Evolutionary conservation across 2,888 invertebrate genomes (phyloP).

Genomic region (Drosophila tripunctata): DNA sequence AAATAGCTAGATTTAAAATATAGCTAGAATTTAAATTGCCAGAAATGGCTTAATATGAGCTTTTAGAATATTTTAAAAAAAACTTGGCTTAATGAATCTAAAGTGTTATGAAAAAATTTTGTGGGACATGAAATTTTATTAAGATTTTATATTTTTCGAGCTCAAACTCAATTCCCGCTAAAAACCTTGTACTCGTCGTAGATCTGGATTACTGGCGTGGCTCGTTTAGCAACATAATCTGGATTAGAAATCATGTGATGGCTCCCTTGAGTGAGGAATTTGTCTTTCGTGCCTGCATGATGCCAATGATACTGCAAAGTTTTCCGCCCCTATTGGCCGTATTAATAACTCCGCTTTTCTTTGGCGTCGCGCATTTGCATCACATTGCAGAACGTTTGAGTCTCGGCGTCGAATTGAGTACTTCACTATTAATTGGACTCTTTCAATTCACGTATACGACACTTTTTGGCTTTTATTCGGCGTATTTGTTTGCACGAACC

Average conservation of each 20-base stretch:
- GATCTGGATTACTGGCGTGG: constrained; percentile 90
- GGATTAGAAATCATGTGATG: constrained; percentile 95
- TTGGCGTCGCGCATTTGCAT: constrained; percentile 97
- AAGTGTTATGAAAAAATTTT: too few relatives aligned
- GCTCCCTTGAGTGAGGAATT: constrained; percentile 98
- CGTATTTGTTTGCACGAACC: constrained; percentile 95
- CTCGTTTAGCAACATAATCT: constrained; percentile 90
- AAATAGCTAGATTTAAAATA: too few relatives aligned
- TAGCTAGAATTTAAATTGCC: too few relatives aligned
- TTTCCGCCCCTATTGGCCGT: constrained; percentile 90
- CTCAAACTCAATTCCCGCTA: neutral
- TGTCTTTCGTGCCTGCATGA: constrained; percentile 97
- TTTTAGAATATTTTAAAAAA: too few relatives aligned
- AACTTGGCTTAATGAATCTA: too few relatives aligned
- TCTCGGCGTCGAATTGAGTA: constrained; percentile 88
- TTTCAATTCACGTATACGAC: constrained; percentile 97
- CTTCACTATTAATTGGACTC: constrained; percentile 89
- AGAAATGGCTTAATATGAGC: too few relatives aligned
- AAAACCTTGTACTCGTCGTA: constrained; percentile 74
- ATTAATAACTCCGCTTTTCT: constrained; percentile 94
- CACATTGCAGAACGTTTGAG: constrained; percentile 93
- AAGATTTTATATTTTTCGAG: neutral
- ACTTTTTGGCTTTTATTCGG: constrained; percentile 96
- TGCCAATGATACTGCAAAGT: constrained; percentile 94
- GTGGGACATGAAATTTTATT: too few relatives aligned